phyloP scores from a whole-genome alignment of 2,888 invertebrate species.

The Stenolophus ochropezus region DNA sequence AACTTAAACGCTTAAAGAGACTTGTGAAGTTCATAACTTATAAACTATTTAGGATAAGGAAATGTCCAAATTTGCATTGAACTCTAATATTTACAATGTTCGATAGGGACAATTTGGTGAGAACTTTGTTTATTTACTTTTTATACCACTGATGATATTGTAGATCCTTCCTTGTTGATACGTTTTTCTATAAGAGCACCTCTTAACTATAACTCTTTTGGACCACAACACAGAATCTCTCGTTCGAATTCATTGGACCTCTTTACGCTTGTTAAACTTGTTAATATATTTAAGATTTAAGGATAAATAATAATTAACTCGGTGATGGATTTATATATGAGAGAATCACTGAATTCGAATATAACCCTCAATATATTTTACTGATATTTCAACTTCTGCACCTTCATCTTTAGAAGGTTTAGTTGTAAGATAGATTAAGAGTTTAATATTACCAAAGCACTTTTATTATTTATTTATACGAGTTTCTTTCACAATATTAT shows the following conservation, averaged over 20 bases:
- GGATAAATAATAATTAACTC: conserved; percentile 19
- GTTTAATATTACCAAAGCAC: conserved; percentile 27
- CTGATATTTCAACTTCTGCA: conserved; percentile 27
- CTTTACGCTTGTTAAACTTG: conserved; percentile 38
- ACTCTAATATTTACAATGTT: conserved; percentile 44
- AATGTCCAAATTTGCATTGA: conserved; percentile 57
- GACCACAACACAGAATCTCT: conserved; percentile 48
- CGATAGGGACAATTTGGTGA: conserved; percentile 41
- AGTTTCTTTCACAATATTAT: conserved; percentile 19
- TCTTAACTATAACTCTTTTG: conserved; percentile 45
- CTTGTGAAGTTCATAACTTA: conserved; percentile 49
- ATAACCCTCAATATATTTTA: conserved; percentile 39
- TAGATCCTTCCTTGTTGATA: conserved; percentile 35
- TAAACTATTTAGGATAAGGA: conserved; percentile 51
- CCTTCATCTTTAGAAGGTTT: conserved; percentile 34
- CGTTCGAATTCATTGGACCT: conserved; percentile 48
- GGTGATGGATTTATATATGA: conserved; percentile 29
- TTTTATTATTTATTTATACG: conserved; percentile 5
- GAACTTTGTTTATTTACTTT: conserved; percentile 49
- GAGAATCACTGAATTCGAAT: conserved; percentile 49
- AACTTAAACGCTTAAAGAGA: conserved; percentile 58
- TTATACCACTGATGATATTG: conserved; percentile 35
- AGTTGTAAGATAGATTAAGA: conserved; percentile 38
- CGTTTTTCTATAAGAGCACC: conserved; percentile 40
- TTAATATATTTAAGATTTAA: conserved; percentile 41